Evolutionary conservation across 2,888 invertebrate genomes (phyloP).

Genomic region (Arge pagana): DNA sequence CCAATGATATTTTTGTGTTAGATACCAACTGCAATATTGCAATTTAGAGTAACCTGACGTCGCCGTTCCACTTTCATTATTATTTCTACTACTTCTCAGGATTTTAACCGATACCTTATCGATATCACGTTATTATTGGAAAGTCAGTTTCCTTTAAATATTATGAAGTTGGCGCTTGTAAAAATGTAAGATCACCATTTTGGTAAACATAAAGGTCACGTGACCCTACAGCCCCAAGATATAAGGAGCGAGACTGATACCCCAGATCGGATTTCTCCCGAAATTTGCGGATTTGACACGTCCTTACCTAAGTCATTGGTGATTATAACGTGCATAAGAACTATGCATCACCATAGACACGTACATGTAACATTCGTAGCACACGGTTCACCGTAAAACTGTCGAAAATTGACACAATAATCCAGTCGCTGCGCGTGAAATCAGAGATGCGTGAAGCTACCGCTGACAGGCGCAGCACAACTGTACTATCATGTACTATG

Average conservation of each 20-base stretch:
- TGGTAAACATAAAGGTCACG: constrained; percentile 57
- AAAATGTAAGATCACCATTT: constrained; percentile 51
- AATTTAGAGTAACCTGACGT: too few relatives aligned
- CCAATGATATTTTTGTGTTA: too few relatives aligned
- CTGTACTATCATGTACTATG: constrained; percentile 5
- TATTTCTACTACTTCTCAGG: too few relatives aligned
- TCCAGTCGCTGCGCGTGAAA: constrained; percentile 11
- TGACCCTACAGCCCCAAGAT: constrained; percentile 43
- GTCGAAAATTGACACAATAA: constrained; percentile 15
- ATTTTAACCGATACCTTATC: too few relatives aligned
- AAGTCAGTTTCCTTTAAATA: too few relatives aligned
- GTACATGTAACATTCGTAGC: neutral
- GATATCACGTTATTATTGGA: too few relatives aligned
- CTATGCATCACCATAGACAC: neutral
- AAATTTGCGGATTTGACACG: constrained; percentile 2
- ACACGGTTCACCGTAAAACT: constrained; percentile 7
- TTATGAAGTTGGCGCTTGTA: constrained; percentile 36
- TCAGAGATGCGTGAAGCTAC: constrained; percentile 18
- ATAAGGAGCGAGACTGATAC: constrained; percentile 43
- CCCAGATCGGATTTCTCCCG: constrained; percentile 39
- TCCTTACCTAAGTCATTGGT: constrained; percentile 7
- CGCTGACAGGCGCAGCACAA: constrained; percentile 21
- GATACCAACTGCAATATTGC: too few relatives aligned
- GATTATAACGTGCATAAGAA: neutral
- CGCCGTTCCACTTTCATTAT: too few relatives aligned